Evolutionary conservation across 2,888 invertebrate genomes (phyloP), one percentile per base, ranked within the genome.

Genomic region (Drosophila pseudotalamancana): DNA sequence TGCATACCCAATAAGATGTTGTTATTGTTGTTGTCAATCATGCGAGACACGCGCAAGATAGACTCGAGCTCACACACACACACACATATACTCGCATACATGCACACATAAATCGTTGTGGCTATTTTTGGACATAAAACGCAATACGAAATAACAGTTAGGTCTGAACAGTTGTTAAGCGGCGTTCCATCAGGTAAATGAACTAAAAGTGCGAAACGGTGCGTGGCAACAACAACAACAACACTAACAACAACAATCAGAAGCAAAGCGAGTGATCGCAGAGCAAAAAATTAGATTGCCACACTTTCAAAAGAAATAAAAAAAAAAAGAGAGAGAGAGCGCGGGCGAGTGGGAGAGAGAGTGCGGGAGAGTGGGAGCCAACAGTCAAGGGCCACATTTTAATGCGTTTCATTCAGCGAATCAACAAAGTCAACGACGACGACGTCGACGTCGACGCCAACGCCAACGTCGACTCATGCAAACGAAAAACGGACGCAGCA

Each of bases 161-260:
- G 75, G 57, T 51, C 45, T 40, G 32, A 54, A 54, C 46, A 43
- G 59, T 50, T 63, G 19, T 48, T 29, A 31, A 34, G 19, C 14
- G 59, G 50, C 54, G 32, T 60, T 60, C 50, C 59, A 23, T 35
- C 79, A 82, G 81, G 81, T 81, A 81, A 85, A 82, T 77, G 77
- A 82, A 82, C 81, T 79, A 82, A 82, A 85, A 82, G 69, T 81
- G 67, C 74, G 65, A 81, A 65, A 60, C 64, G 62, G 59, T 70
- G 79, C 79, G 80, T 69, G 78, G 63, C 60, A 75, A 31, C 40
- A 48, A 42, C 31, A 57, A 19, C 50, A 56, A 54, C 40, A 66
- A 37, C 57, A 43, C 43, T 39, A 71, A 49, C 48, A 48, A 39
- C 39, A 59, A 64, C 31, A 37, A 31, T 21, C 37, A 59, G 31